Evolutionary conservation across 2,113 vertebrate genomes (phyloP).

Genomic region (Clarias macrocephalus): DNA sequence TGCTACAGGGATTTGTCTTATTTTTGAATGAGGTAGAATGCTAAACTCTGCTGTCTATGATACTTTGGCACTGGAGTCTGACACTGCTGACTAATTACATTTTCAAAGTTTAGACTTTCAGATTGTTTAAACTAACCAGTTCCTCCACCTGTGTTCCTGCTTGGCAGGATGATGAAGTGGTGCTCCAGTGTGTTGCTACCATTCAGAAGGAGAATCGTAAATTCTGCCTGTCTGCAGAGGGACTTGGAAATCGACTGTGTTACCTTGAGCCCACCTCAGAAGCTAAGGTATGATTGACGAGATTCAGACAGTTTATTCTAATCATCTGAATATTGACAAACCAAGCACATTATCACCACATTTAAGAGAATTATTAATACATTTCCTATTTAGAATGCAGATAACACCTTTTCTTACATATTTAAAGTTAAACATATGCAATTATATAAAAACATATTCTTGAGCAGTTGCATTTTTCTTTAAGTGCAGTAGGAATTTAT

Average conservation of each 20-base stretch:
- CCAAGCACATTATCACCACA: background rate
- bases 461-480: background rate
- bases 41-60: background rate
- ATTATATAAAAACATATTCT: background rate
- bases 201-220: conserved; percentile 93
- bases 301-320: background rate
- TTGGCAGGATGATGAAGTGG: conserved; percentile 94
- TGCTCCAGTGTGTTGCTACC: conserved; percentile 89
- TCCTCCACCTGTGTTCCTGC: conserved; percentile 48
- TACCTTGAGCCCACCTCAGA: conserved; percentile 96
- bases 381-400: background rate
- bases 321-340: background rate
- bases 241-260: conserved; percentile 92
- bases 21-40: background rate
- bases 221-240: conserved; percentile 93
- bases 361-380: background rate
- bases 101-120: conserved; percentile 20
- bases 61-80: background rate
- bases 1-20: background rate
- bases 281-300: conserved; percentile 83
- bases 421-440: background rate
- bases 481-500: background rate
- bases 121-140: conserved; percentile 1
- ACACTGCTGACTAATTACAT: background rate
- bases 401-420: too few relatives aligned